Base-by-base conservation (phyloP, 2,888 invertebrate species). In the Pyrgus malvae region DNA sequence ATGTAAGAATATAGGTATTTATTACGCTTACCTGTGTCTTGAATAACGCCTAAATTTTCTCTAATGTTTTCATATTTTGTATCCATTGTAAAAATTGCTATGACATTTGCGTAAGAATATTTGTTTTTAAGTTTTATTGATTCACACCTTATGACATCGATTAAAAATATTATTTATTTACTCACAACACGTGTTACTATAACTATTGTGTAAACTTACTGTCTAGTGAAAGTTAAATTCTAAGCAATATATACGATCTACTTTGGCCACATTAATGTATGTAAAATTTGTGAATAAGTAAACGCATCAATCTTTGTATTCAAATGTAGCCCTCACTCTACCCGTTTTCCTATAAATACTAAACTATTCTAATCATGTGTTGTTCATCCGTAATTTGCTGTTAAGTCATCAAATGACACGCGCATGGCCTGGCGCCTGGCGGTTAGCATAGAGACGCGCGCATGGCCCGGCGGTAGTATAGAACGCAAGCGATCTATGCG, bases 61-160 rank as follows among this genome's bases (percentile, higher is more conserved):
- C 56, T 9, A 23, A 60, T 56, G 3, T 41, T 33, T 42, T 58
- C 37, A 23, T 57, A 59, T 16, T 35, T 44, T 6, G 56, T 38
- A 6, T 41, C 55, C 61, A 64, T 64, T 1, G 2, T 29, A 29
- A 14, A 31, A 31, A 19, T 49, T 49, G 48, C 48, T 31, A 9
- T 49, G 8, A 29, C 48, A 16, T 48, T 23, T 27, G 1, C 17
- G 2, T 7, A 21, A 37, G 29, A 9, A 11, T 11, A 3, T 29
- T 4, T n/a, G 11, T 29, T 29, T 29, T 29, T 29, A 21, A 3
- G 11, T n/a, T 2, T n/a, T 29, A n/a, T 29, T 21, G 6, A 21
- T 21, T 21, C 3, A 21, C n/a, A n/a, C n/a, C n/a, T n/a, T n/a
- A n/a, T n/a, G n/a, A n/a, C n/a, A n/a, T n/a, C n/a, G n/a, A n/a